Evolutionary conservation across 2,888 invertebrate species (phyloP), one percentile per base, ranked within the genome.

Genomic region (Cheilosia pagana): DNA sequence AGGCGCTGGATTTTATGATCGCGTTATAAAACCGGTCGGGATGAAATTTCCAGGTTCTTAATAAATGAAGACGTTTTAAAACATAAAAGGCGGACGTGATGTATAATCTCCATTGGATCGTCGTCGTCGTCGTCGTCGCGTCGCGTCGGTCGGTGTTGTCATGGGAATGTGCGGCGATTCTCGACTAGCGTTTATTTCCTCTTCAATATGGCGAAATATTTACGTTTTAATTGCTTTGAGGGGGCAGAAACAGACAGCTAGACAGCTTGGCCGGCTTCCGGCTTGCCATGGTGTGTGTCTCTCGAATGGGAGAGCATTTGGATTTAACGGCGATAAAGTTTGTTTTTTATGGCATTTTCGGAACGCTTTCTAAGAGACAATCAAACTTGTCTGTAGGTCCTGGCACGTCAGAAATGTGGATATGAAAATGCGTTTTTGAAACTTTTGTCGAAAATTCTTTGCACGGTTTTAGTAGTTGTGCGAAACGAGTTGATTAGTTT

Each of bases 1-100:
- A 68, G 79, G 74, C 74, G 67, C 23, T 43, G 68, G 52, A 23
- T 75, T 79, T 79, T 79, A 83, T 74, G 83, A 79, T 70, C 63
- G 68, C 45, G 83, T 57, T 75, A 83, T 83, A 83, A 83, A 83
- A 79, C 52, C 39, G 53, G 74, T 65, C 48, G 39, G 63, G 57
- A 83, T 57, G 68, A 50, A 63, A 55, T 67, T 57, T 82, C 62
- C 43, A 74, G 68, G 48, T 72, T 72, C 65, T 77, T 77, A 82
- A 82, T 82, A 77, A 71, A 78, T 68, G 77, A 83, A 57, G 55
- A 70, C 63, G 63, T 65, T 79, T 68, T 57, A 43, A 16, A 57
- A 25, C 23, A 70, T 74, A 60, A 82, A 83, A 63, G 19, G 39
- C 39, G 63, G 52, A 74, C 68, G 72, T 79, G 74, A 79, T 83